Percentiles rank a stretch among this genome's conserved stretches.
Evolutionary conservation across 35 echinoderm and acorn worm species (phyloP).

Genomic region (Lytechinus pictus): DNA sequence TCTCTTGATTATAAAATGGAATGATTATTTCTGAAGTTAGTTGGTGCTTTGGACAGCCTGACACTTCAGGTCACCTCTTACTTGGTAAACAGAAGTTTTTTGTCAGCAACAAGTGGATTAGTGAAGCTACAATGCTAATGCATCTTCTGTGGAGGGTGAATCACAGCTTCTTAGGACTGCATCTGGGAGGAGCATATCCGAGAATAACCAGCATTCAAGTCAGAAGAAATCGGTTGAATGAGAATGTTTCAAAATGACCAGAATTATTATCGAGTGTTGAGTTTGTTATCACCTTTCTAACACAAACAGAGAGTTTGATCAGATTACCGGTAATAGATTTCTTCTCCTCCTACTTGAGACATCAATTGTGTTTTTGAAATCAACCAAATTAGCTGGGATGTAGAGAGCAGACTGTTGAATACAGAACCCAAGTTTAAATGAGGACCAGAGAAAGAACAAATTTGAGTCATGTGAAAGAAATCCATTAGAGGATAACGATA

Average conservation of each 20-base stretch:
- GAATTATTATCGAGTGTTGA: background rate
- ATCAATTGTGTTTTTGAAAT: background rate
- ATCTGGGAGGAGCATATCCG: background rate
- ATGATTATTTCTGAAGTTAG: background rate
- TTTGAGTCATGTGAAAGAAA: background rate
- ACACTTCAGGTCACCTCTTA: background rate
- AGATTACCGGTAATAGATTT: background rate
- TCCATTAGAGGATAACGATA: background rate
- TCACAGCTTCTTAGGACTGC: background rate
- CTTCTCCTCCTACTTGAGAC: background rate
- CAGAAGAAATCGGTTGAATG: too few species aligned
- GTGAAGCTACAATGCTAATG: background rate
- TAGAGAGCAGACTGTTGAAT: background rate
- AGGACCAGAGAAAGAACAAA: background rate
- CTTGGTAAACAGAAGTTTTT: background rate
- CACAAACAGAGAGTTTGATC: background rate
- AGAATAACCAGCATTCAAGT: background rate
- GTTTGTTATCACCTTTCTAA: too few species aligned
- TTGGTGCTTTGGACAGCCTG: background rate
- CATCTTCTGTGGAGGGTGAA: background rate
- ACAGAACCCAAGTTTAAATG: background rate
- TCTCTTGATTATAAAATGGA: background rate
- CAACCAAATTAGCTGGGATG: background rate
- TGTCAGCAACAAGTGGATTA: background rate
- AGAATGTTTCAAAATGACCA: too few species aligned